These are phyloP conservation scores for Prietella phreatophila DNA, from an alignment of 2,113 vertebrate species.

Conservation along the genomic window DNA sequence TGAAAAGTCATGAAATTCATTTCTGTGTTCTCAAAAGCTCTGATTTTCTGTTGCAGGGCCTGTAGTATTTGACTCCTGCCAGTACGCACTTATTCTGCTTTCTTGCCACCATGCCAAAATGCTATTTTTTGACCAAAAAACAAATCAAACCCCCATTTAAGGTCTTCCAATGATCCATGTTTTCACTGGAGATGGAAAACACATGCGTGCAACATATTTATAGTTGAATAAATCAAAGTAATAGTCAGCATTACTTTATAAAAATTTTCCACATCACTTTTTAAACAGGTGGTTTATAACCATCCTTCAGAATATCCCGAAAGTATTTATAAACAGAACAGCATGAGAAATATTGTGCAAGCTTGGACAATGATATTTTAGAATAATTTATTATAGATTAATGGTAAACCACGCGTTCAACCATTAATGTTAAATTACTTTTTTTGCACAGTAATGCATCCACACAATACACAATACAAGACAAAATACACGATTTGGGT, in stretches of 20 bases:
- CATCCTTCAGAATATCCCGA: not conserved
- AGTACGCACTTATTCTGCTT: slow-evolving; percentile 30
- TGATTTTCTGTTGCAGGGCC: slow-evolving; percentile 16
- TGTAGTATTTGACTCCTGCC: slow-evolving; percentile 31
- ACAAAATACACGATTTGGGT: too few species aligned
- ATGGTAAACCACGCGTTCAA: not conserved
- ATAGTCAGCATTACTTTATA: not conserved
- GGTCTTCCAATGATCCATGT: slow-evolving; percentile 10
- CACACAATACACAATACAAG: not conserved
- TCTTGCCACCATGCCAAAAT: slow-evolving; percentile 27
- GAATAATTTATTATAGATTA: slow-evolving; percentile 11
- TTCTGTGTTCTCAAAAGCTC: slow-evolving; percentile 34
- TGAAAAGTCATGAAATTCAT: slow-evolving; percentile 28
- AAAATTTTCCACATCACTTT: not conserved
- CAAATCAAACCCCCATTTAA: slow-evolving; percentile 35
- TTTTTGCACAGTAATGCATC: not conserved
- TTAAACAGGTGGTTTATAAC: slow-evolving; percentile 1
- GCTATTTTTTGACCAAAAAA: slow-evolving; percentile 22
- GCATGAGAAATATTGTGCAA: not conserved
- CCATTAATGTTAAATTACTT: not conserved
- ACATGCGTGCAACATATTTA: slow-evolving; percentile 17
- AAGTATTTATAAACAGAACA: not conserved
- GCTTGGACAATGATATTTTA: not conserved
- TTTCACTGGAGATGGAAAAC: slow-evolving; percentile 14
- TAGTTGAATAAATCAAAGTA: not conserved